phyloP scores from a whole-genome alignment of 2,888 invertebrate genomes.

The Drosophila picticornis region DNA sequence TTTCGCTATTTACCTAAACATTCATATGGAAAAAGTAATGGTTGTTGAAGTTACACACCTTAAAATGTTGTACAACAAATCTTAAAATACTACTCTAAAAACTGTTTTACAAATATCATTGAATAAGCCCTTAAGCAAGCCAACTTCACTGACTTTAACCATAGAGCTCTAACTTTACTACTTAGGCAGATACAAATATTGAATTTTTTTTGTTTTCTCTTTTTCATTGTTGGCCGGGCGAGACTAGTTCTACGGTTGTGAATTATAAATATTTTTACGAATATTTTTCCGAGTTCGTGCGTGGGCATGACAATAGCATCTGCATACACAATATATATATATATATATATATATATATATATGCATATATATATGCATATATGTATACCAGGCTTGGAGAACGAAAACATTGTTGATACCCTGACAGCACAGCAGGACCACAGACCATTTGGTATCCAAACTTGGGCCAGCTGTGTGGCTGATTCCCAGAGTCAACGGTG shows the following conservation, averaged over 20 bases:
- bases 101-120: background rate
- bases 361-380: background rate
- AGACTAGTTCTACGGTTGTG: background rate
- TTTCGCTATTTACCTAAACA: background rate
- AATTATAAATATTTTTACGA: background rate
- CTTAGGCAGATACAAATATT: background rate
- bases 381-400: background rate
- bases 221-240: background rate
- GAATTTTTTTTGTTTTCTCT: background rate
- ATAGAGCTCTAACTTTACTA: background rate
- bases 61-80: background rate
- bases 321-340: background rate
- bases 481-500: background rate
- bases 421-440: conserved; percentile 8
- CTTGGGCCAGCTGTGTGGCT: background rate
- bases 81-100: background rate
- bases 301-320: conserved; percentile 4
- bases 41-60: background rate
- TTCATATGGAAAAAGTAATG: background rate
- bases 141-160: background rate
- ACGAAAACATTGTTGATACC: conserved; percentile 2
- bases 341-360: too few species aligned
- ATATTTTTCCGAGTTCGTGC: background rate
- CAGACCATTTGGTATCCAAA: background rate
- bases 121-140: background rate